phyloP scores from a whole-genome alignment of 2,797 vertebrate genomes.

The Poecilia picta region DNA sequence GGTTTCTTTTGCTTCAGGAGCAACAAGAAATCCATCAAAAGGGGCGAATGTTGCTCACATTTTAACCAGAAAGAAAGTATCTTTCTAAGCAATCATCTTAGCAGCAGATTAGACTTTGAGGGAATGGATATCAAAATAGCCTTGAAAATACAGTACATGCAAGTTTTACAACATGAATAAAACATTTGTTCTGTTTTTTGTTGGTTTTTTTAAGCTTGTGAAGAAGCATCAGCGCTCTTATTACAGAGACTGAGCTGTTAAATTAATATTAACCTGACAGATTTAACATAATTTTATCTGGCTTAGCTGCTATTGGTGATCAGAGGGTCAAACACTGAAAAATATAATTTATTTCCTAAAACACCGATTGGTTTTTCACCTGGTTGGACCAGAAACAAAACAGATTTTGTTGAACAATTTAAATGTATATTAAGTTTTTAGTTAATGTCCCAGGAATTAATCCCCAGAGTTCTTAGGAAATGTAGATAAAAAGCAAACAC shows the following conservation, averaged over 20 bases:
- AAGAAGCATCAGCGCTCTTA: not conserved
- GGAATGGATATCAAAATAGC: not conserved
- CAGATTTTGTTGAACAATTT: not conserved
- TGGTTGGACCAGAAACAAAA: not conserved
- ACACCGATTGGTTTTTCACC: not conserved
- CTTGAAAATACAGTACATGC: not conserved
- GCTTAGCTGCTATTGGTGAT: not conserved
- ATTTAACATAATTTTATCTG: not conserved
- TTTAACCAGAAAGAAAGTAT: not conserved
- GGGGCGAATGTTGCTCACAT: not conserved
- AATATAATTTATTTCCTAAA: not conserved
- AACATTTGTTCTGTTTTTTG: not conserved
- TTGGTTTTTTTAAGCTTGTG: not conserved
- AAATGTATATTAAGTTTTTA: not conserved
- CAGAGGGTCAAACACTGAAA: not conserved
- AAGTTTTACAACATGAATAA: not conserved
- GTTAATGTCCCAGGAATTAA: not conserved
- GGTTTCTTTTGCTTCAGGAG: not conserved
- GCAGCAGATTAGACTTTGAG: not conserved
- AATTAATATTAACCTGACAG: not conserved
- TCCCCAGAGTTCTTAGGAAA: not conserved
- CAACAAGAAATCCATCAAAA: not conserved
- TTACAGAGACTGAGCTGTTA: not conserved
- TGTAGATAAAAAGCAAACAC: not conserved
- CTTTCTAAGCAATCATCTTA: not conserved